These are phyloP conservation scores for Telenomus remus DNA, from an alignment of 1,140 invertebrate genomes.

Conservation along the genomic window DNA sequence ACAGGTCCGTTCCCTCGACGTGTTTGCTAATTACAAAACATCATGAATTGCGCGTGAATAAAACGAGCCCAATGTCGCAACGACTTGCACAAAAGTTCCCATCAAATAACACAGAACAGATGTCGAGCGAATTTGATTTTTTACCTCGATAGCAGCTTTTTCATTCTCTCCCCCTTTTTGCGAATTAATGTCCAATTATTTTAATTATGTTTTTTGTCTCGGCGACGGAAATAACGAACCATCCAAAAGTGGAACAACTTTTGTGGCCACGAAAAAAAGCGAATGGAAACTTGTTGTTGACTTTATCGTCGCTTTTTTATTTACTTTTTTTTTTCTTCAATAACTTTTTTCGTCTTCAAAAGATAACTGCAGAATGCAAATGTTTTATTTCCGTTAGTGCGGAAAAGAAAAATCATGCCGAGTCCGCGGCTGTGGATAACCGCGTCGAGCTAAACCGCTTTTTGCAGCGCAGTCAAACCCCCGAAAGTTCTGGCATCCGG, in stretches of 20 bases:
- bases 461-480: conserved; percentile 63
- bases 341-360: conserved; percentile 1
- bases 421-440: conserved; percentile 45
- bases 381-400: conserved; percentile 25
- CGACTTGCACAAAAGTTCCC: too few relatives aligned
- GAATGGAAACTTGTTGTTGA: too few relatives aligned
- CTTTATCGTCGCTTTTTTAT: neutral
- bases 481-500: conserved; percentile 62
- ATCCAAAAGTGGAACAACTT: too few relatives aligned
- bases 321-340: neutral
- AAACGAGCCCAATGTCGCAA: too few relatives aligned
- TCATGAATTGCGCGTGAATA: conserved; percentile 37
- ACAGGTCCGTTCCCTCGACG: neutral
- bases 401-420: conserved; percentile 38
- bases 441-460: conserved; percentile 53
- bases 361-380: conserved; percentile 43
- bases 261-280: too few relatives aligned
- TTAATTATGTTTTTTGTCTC: too few relatives aligned
- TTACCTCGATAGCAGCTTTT: too few relatives aligned
- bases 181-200: too few relatives aligned
- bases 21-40: conserved; percentile 39
- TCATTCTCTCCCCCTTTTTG: too few relatives aligned
- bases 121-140: too few relatives aligned
- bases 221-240: too few relatives aligned
- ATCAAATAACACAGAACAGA: too few relatives aligned